These are phyloP conservation scores for Anser brachyrhynchus DNA, from an alignment of 2,113 vertebrate species.

Conservation along the genomic window DNA sequence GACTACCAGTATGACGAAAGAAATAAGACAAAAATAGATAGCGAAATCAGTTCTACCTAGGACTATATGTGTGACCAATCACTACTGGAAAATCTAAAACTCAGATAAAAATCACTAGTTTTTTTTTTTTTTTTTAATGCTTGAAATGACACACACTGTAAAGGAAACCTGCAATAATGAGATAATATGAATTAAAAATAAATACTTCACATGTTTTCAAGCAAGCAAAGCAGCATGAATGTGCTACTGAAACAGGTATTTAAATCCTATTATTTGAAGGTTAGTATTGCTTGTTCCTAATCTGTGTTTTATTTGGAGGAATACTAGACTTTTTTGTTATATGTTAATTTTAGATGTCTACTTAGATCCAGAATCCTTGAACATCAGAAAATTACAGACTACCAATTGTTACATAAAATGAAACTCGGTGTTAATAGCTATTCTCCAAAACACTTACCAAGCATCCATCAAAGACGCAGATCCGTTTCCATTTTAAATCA, in stretches of 20 bases:
- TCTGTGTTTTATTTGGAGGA: constrained; percentile 56
- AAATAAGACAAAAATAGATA: constrained; percentile 60
- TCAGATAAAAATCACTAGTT: constrained; percentile 77
- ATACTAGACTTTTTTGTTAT: constrained; percentile 34
- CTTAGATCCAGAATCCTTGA: constrained; percentile 23
- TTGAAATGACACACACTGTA: constrained; percentile 75
- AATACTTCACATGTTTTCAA: constrained; percentile 79
- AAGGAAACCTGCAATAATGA: constrained; percentile 82
- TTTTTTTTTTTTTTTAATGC: constrained; percentile 71
- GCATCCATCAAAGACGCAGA: neutral
- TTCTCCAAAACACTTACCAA: neutral
- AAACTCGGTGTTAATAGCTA: neutral
- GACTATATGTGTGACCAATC: constrained; percentile 48
- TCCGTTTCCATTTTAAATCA: neutral
- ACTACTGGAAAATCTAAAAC: constrained; percentile 75
- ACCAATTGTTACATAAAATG: neutral
- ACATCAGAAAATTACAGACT: neutral
- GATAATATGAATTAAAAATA: constrained; percentile 82
- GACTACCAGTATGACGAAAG: constrained; percentile 58
- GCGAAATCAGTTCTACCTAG: constrained; percentile 55
- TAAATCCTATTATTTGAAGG: constrained; percentile 69
- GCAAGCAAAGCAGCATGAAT: constrained; percentile 46
- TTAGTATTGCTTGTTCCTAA: constrained; percentile 68
- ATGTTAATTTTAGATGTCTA: constrained; percentile 51
- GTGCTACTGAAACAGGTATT: constrained; percentile 61